A percentile compares a stretch with the other conserved stretches of the same genome.
Conservation (phyloP, 2,888 invertebrate species). For the Aethes cnicana region DNA sequence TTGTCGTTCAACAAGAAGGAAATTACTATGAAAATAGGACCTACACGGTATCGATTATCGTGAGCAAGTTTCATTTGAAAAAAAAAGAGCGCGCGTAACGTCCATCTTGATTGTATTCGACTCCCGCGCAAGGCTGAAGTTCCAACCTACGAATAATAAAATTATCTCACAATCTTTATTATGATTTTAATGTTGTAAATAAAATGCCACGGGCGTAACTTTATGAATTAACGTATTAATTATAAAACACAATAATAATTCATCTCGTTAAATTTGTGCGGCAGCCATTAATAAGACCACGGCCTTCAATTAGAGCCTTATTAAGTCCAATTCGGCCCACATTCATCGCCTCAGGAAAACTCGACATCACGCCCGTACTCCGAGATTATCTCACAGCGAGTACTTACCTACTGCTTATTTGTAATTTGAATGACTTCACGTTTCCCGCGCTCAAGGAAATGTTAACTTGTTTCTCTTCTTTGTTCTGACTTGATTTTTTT, state of each 20-base stretch:
- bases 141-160: slow-evolving; percentile 12
- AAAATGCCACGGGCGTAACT: slow-evolving; percentile 20
- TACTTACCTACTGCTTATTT: slow-evolving; percentile 29
- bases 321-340: slow-evolving; percentile 52
- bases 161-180: slow-evolving; percentile 25
- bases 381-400: slow-evolving; percentile 41
- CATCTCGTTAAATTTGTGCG: slow-evolving; percentile 28
- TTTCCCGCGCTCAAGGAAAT: slow-evolving; percentile 68
- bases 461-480: slow-evolving; percentile 43
- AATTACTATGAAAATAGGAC: no score
- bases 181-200: slow-evolving; percentile 21
- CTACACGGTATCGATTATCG: no score
- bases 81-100: no score
- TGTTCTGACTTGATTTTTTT: slow-evolving; percentile 43
- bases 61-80: no score
- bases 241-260: slow-evolving; percentile 30
- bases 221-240: slow-evolving; percentile 21
- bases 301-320: slow-evolving; percentile 55
- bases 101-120: no score
- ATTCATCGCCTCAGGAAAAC: slow-evolving; percentile 55
- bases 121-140: slow-evolving; percentile 25
- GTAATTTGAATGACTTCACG: slow-evolving; percentile 47
- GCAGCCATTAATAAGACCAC: slow-evolving; percentile 40
- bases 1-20: no score
- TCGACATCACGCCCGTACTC: slow-evolving; percentile 45